Conservation (phyloP, 2,888 invertebrate species). For the Oxyscelio sp. region DNA sequence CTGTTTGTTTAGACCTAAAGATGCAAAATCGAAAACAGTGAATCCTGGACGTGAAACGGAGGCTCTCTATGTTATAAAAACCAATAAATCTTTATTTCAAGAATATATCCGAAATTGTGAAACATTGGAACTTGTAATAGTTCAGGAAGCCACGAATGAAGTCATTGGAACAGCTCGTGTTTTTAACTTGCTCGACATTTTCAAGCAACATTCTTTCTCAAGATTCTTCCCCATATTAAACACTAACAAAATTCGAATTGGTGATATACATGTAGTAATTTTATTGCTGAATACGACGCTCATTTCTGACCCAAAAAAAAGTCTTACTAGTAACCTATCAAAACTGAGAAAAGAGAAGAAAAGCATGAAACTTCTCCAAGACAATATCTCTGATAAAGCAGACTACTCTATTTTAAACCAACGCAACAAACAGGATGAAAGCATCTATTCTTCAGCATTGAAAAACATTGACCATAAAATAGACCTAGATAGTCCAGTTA, state of each 20-base stretch:
- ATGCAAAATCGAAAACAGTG: slow-evolving; percentile 77
- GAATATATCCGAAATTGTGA: slow-evolving; percentile 87
- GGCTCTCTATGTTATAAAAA: slow-evolving; percentile 84
- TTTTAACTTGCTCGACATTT: slow-evolving; percentile 81
- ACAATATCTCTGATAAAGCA: neutral
- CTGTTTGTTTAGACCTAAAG: slow-evolving; percentile 82
- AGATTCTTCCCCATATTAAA: slow-evolving; percentile 84
- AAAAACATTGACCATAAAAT: slow-evolving; percentile 75
- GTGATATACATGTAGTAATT: slow-evolving; percentile 84
- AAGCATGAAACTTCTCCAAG: slow-evolving; percentile 15
- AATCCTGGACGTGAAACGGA: slow-evolving; percentile 77
- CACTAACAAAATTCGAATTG: slow-evolving; percentile 82
- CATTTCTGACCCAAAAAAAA: slow-evolving; percentile 41
- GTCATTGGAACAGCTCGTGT: slow-evolving; percentile 83
- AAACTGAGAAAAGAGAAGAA: slow-evolving; percentile 46
- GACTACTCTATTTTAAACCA: slow-evolving; percentile 1
- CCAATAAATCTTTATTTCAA: slow-evolving; percentile 84
- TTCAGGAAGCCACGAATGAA: slow-evolving; percentile 80
- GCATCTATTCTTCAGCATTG: slow-evolving; percentile 80
- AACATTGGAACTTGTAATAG: slow-evolving; percentile 83
- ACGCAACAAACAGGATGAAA: slow-evolving; percentile 67
- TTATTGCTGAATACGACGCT: slow-evolving; percentile 59
- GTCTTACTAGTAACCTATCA: slow-evolving; percentile 7
- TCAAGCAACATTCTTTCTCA: slow-evolving; percentile 80
- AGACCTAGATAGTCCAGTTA: slow-evolving; percentile 65